phyloP scores from a whole-genome alignment of 2,797 vertebrate genomes.

The Natrix natrix region DNA sequence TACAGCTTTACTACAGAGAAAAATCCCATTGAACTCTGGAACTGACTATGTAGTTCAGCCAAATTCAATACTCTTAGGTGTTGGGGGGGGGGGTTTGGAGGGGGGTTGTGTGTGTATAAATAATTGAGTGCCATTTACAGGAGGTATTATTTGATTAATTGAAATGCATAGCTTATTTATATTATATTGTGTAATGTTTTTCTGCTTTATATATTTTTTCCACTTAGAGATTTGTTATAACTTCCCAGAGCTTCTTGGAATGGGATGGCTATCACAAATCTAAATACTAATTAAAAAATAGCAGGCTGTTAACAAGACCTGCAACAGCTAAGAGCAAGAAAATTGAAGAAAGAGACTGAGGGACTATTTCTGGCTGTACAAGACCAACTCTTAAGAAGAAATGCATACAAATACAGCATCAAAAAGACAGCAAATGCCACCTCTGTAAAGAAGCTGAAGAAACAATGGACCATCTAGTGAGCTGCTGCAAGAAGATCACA shows the following conservation, averaged over 20 bases:
- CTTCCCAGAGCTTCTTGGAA: background rate
- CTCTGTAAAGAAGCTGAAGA: too few species aligned
- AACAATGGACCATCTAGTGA: background rate
- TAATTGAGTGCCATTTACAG: background rate
- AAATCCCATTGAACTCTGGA: background rate
- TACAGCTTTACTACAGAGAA: background rate
- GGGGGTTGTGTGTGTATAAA: background rate
- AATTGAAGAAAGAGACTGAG: background rate
- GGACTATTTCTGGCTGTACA: background rate
- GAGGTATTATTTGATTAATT: background rate
- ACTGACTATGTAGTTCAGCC: background rate
- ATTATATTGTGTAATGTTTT: background rate
- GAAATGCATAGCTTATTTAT: background rate
- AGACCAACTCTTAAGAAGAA: background rate
- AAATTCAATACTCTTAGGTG: background rate
- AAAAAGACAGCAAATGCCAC: too few species aligned
- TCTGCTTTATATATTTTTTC: background rate
- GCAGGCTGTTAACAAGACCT: background rate
- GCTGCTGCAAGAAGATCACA: background rate
- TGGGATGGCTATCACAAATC: background rate
- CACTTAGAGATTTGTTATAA: background rate
- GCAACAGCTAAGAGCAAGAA: background rate
- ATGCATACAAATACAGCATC: too few species aligned
- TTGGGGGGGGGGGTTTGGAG: too few species aligned
- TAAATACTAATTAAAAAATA: background rate